A percentile compares a stretch with the other conserved stretches of the same genome.
Evolutionary conservation across 2,888 invertebrate species (phyloP).

Genomic region (Brachyopa scutellaris): DNA sequence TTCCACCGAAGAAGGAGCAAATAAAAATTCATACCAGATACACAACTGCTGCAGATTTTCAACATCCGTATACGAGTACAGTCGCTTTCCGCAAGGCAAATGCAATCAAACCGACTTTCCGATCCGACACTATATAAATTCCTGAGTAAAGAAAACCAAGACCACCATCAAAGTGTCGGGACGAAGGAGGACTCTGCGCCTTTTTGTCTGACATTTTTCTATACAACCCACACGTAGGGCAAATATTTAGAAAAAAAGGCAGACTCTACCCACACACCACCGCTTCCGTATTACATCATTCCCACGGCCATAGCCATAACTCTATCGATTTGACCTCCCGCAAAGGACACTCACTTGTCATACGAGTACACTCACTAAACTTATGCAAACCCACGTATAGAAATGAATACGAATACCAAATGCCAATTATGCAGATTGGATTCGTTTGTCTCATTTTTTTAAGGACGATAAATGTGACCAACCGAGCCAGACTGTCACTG

Average conservation of each 20-base stretch:
- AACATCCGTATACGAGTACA: background rate
- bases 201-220: background rate
- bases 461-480: slow-evolving; percentile 15
- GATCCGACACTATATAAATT: background rate
- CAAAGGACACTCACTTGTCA: slow-evolving; percentile 24
- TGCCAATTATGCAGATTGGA: slow-evolving; percentile 60
- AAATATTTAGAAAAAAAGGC: too few species aligned
- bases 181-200: background rate
- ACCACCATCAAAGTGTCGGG: background rate
- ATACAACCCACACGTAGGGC: background rate
- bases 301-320: background rate
- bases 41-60: background rate
- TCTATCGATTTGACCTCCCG: slow-evolving; percentile 42
- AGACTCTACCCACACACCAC: background rate
- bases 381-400: slow-evolving; percentile 21
- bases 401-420: slow-evolving; percentile 33
- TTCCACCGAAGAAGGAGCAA: background rate
- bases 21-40: background rate
- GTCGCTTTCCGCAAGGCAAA: background rate
- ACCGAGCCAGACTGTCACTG: slow-evolving; percentile 28
- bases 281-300: slow-evolving; percentile 7
- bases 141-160: background rate
- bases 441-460: background rate
- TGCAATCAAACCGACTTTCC: slow-evolving; percentile 12
- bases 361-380: slow-evolving; percentile 22